These are phyloP conservation scores for Cylloceria caligata DNA, from an alignment of 2,888 invertebrate species.

Conservation along the genomic window DNA sequence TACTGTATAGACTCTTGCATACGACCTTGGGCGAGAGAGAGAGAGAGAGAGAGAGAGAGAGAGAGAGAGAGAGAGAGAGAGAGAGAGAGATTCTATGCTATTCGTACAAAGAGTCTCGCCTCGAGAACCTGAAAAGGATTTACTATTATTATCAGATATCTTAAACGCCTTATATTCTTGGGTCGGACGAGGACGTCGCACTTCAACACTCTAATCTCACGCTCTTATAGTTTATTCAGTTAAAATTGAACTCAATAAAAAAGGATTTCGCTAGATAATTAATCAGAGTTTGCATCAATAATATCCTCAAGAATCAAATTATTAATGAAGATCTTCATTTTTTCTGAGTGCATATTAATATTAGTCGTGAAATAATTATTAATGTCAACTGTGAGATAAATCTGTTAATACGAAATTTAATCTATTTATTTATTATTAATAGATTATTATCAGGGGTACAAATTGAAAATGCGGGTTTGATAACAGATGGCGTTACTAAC, in stretches of 20 bases:
- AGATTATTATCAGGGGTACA: too few species aligned
- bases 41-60: too few species aligned
- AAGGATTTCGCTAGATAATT: not conserved
- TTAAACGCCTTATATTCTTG: constrained; percentile 24
- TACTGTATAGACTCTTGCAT: not conserved
- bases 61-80: too few species aligned
- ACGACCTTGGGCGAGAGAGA: constrained; percentile 2
- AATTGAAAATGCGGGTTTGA: too few species aligned
- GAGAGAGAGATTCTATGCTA: constrained; percentile 22
- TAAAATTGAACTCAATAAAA: constrained; percentile 3
- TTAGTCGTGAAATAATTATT: not conserved
- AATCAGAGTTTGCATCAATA: not conserved
- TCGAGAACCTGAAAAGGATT: constrained; percentile 39
- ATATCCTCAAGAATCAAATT: not conserved
- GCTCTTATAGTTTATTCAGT: not conserved
- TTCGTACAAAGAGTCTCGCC: constrained; percentile 19
- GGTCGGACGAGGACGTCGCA: not conserved
- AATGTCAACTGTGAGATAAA: not conserved
- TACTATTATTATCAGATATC: constrained; percentile 56
- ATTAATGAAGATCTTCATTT: not conserved
- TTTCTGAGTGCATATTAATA: not conserved
- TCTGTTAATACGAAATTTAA: not conserved
- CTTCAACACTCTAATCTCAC: not conserved
- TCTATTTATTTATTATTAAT: not conserved
- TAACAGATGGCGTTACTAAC: too few species aligned